These are phyloP conservation scores for Paramormyrops hopkinsi DNA, from an alignment of 2,797 vertebrate genomes.

Conservation along the genomic window DNA sequence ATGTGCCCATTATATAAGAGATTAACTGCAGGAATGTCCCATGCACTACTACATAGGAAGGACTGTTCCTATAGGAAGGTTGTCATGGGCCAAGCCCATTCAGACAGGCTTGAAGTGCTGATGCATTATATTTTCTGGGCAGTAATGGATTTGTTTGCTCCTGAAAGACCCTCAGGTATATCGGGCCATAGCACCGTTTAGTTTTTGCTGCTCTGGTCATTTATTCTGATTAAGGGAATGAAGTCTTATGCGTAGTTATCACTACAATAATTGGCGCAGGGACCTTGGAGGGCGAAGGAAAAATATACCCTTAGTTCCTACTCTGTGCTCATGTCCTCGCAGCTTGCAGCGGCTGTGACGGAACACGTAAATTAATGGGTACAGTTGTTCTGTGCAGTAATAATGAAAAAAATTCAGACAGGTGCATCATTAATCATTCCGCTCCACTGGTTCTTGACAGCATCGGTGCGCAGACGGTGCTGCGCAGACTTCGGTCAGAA, in stretches of 20 bases:
- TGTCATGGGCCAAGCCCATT: slow-evolving; percentile 50
- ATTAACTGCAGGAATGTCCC: slow-evolving; percentile 40
- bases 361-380: not conserved
- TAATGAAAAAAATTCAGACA: not conserved
- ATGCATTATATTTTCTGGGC: slow-evolving; percentile 54
- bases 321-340: slow-evolving; percentile 39
- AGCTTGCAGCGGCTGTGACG: slow-evolving; percentile 21
- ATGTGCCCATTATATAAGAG: slow-evolving; percentile 51
- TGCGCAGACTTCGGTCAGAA: not conserved
- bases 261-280: slow-evolving; percentile 62
- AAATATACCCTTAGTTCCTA: slow-evolving; percentile 45
- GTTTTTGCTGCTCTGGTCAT: slow-evolving; percentile 68
- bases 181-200: slow-evolving; percentile 53
- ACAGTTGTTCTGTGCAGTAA: not conserved
- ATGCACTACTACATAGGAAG: slow-evolving; percentile 38
- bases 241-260: slow-evolving; percentile 57
- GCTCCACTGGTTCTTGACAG: not conserved
- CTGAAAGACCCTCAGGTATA: slow-evolving; percentile 50
- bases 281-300: slow-evolving; percentile 57
- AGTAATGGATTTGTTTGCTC: slow-evolving; percentile 69
- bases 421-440: not conserved
- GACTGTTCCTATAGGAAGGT: slow-evolving; percentile 43
- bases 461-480: not conserved
- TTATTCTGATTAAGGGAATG: slow-evolving; percentile 73
- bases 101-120: slow-evolving; percentile 61